Percentiles rank a stretch among this genome's conserved stretches.
These are phyloP conservation scores for Eueremaeus valkanovi DNA, from an alignment of 2,888 invertebrate genomes.

Conservation along the genomic window DNA sequence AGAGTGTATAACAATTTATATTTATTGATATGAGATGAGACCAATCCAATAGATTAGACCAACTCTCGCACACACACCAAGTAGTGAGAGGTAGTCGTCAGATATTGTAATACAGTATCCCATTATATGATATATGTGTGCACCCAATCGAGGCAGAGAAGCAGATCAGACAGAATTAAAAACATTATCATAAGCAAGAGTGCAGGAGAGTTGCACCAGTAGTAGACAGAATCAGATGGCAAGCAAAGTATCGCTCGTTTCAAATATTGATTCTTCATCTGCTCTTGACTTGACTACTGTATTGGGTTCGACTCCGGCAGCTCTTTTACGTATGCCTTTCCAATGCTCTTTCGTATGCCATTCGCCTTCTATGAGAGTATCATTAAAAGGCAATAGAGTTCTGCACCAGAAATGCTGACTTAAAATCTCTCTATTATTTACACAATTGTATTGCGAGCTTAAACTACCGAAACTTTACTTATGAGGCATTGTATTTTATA, in stretches of 20 bases:
- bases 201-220: neutral
- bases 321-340: neutral
- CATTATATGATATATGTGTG: too few relatives aligned
- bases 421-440: conserved; percentile 1
- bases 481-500: neutral
- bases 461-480: neutral
- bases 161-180: neutral
- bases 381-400: conserved; percentile 31
- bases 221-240: neutral
- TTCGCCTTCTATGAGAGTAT: neutral
- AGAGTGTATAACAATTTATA: neutral
- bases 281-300: conserved; percentile 2
- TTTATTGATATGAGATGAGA: neutral
- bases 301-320: neutral
- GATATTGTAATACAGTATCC: neutral
- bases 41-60: too few relatives aligned
- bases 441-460: conserved; percentile 11
- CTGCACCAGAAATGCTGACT: neutral
- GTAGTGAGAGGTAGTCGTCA: neutral
- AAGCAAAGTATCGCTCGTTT: conserved; percentile 1
- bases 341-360: neutral
- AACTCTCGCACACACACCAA: too few relatives aligned
- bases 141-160: too few relatives aligned
- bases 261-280: conserved; percentile 29
- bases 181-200: neutral